Percentiles rank a stretch among this genome's conserved stretches.
Conservation (phyloP, 2,113 vertebrate genomes). For the Oophaga pumilio region DNA sequence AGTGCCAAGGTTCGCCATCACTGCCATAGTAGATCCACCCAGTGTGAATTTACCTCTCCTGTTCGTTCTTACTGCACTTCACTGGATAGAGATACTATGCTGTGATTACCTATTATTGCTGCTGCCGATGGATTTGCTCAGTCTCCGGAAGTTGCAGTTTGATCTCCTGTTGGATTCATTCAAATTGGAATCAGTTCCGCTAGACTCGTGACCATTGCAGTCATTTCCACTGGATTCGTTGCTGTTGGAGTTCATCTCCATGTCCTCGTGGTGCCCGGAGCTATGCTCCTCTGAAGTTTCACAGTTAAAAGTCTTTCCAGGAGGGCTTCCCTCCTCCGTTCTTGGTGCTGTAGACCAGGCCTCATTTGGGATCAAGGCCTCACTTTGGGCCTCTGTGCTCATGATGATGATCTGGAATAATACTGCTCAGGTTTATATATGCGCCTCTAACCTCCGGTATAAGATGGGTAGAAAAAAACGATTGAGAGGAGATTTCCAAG, state of each 20-base stretch:
- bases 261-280: constrained; percentile 58
- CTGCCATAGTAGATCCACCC: background rate
- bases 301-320: background rate
- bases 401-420: constrained; percentile 27
- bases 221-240: background rate
- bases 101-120: constrained; percentile 65
- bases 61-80: too few relatives aligned
- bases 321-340: constrained; percentile 16
- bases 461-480: background rate
- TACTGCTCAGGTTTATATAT: background rate
- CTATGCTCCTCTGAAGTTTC: background rate
- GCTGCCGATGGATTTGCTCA: constrained; percentile 61
- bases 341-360: background rate
- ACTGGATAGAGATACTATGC: too few relatives aligned
- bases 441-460: background rate
- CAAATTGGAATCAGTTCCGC: background rate
- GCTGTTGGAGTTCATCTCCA: constrained; percentile 60
- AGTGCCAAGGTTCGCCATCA: too few relatives aligned
- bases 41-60: too few relatives aligned
- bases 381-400: background rate
- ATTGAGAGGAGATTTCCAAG: background rate
- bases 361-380: constrained; percentile 13
- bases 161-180: constrained; percentile 46
- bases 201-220: constrained; percentile 37
- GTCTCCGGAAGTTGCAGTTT: constrained; percentile 61